Percentiles rank a stretch among this genome's conserved stretches.
Evolutionary conservation across 1,140 invertebrate species (phyloP).

Genomic region (Eueides isabella): DNA sequence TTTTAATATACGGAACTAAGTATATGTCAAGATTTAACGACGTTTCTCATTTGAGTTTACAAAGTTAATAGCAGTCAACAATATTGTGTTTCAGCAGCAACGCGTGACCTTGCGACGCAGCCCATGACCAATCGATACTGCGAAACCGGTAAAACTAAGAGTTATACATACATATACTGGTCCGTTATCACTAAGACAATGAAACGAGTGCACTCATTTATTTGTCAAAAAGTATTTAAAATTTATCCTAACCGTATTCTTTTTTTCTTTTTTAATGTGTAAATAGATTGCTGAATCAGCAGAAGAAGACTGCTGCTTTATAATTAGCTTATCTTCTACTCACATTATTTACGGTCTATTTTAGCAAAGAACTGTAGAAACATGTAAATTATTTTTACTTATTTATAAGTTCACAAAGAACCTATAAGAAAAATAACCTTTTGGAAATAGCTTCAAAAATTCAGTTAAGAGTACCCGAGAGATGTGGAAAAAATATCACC

Average conservation of each 20-base stretch:
- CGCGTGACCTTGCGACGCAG: constrained; percentile 38
- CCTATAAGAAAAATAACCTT: neutral
- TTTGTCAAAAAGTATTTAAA: neutral
- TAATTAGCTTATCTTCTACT: neutral
- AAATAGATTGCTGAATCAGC: neutral
- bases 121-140: constrained; percentile 41
- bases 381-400: neutral
- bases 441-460: neutral
- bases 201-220: neutral
- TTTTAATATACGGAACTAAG: neutral
- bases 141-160: constrained; percentile 16
- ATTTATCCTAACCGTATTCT: too few relatives aligned
- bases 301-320: neutral
- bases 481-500: constrained; percentile 13
- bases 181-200: neutral
- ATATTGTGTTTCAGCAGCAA: constrained; percentile 13
- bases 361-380: neutral
- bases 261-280: neutral
- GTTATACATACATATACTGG: neutral
- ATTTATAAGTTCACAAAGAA: neutral
- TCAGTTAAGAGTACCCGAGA: neutral
- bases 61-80: constrained; percentile 5
- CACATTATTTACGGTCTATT: neutral
- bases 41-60: constrained; percentile 4
- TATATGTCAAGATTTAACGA: neutral